Evolutionary conservation across 2,113 vertebrate species (phyloP), one percentile per base, ranked within the genome.

Genomic region (Nothoprocta perdicaria): DNA sequence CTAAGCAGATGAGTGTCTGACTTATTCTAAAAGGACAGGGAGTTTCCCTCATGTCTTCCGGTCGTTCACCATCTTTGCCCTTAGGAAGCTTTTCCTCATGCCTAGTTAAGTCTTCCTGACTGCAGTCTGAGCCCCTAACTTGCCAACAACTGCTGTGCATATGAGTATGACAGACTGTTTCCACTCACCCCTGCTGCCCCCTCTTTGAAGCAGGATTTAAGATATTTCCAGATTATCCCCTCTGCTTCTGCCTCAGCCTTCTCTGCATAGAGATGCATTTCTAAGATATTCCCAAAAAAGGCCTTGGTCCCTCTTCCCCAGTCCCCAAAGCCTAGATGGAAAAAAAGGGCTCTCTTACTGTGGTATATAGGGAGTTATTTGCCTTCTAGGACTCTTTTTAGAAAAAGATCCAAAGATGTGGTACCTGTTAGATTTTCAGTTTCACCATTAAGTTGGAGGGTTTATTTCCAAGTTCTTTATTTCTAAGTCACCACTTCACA

Each of bases 271-370:
- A 26, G 45, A 58, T 45, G 8, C n/a, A 27, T 90, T 84, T 73
- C 14, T 22, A 80, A 82, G n/a, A 43, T 22, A 6, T 18, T 48
- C 10, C 11, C 48, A 69, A 57, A 77, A 76, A 90, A 80, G 89
- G 35, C n/a, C 40, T 48, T 1, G 0, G 4, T 4, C 3, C 2
- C 6, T 12, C 18, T 65, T 16, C 41, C 23, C 15, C 15, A 16
- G 3, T 15, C 46, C 11, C 6, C 72, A 80, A 80, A 78, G n/a
- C 33, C 22, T 57, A 43, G 9, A 35, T 3, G 55, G 31, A 60
- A 50, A 6, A 26, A 63, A 79, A 9, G 40, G 31, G 46, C 17
- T 55, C 43, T 41, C 14, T 77, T 52, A 18, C 74, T 72, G 46
- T 71, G 50, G 11, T 53, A 84, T 26, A 65, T 3, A 79, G 17